Base-by-base conservation (phyloP, 2,888 invertebrate species). In the Epirrhoe alternata region DNA sequence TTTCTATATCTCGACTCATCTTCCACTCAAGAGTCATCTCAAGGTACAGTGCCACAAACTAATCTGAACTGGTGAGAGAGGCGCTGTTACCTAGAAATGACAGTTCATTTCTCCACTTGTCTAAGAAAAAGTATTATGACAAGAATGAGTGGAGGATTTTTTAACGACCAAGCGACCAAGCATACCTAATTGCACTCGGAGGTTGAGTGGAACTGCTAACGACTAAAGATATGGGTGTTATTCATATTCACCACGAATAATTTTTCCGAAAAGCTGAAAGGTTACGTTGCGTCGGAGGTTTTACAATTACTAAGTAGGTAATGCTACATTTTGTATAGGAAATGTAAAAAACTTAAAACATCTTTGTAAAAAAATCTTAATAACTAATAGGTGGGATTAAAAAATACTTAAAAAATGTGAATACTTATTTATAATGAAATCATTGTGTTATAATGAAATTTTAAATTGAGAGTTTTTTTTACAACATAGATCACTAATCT, bases 231-330 rank as follows among this genome's bases (percentile, higher is more conserved):
- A n/a, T n/a, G n/a, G n/a, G n/a, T n/a, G n/a, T n/a, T n/a, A n/a
- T n/a, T n/a, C n/a, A 8, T 24, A 14, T 53, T 24, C 55, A 54
- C 49, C 6, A 17, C 24, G 16, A 38, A 16, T 42, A 51, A 6
- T 51, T 38, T 30, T 42, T 10, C 57, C 57, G 33, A 57, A 57
- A 45, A 49, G n/a, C 45, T 45, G 30, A 56, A 53, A 55, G 42
- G 33, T 47, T 35, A 31, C 6, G 33, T 49, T 16, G 57, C 24
- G 54, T 61, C 54, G 54, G 35, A 24, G 54, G 47, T 31, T 52
- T 24, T 30, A 52, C 14, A 60, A 59, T 59, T 60, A 52, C 30
- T 24, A 24, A 24, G 24, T 24, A 24, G 3, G 24, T 51, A 52
- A 51, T 30, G 12, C 31, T 33, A 45, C n/a, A 53, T 61, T 52